A percentile compares a stretch with the other conserved stretches of the same genome.
phyloP scores from a whole-genome alignment of 35 echinoderm and acorn worm genomes.

The Heliocidaris erythrogramma region DNA sequence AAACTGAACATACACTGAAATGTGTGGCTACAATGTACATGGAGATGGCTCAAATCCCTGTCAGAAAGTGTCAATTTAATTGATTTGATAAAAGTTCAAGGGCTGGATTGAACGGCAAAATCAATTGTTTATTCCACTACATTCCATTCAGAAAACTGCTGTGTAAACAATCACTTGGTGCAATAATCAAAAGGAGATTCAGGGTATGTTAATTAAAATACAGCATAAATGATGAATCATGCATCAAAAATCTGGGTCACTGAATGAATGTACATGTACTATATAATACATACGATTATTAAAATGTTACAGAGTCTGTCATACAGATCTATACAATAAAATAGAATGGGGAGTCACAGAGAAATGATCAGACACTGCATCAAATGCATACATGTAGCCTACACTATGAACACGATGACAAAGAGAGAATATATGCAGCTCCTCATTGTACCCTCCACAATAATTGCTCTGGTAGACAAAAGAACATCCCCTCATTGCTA shows the following conservation, averaged over 20 bases:
- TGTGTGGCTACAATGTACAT: background rate
- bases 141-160: background rate
- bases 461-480: too few species aligned
- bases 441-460: too few species aligned
- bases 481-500: too few species aligned
- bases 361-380: background rate
- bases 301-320: background rate
- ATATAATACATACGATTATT: too few species aligned
- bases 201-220: background rate
- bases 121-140: background rate
- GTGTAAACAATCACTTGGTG: background rate
- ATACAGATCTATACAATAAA: background rate
- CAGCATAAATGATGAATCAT: background rate
- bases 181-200: background rate
- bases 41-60: background rate
- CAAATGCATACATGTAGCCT: too few species aligned
- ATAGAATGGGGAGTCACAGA: too few species aligned
- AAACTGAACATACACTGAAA: too few species aligned
- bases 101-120: background rate
- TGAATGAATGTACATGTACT: background rate
- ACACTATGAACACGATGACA: too few species aligned
- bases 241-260: background rate
- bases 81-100: background rate
- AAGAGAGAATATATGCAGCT: too few species aligned
- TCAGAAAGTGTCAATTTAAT: background rate